phyloP scores from a whole-genome alignment of 2,113 vertebrate species.

The Syrrhaptes paradoxus region DNA sequence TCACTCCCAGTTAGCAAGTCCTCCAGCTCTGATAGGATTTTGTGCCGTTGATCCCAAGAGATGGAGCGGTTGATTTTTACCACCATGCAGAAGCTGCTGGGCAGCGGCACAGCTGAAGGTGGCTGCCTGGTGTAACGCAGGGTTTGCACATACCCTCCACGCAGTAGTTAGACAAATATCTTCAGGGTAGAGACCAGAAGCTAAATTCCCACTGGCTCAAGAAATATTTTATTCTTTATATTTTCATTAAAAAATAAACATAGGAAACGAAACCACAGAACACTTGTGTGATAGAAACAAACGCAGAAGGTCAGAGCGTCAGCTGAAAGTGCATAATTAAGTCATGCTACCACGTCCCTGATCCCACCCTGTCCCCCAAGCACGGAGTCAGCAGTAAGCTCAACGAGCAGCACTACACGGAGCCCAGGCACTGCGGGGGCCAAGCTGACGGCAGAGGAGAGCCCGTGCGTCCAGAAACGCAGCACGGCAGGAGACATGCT shows the following conservation, averaged over 20 bases:
- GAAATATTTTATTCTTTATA: constrained; percentile 72
- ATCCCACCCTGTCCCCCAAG: constrained; percentile 47
- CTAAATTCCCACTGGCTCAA: constrained; percentile 13
- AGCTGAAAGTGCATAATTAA: constrained; percentile 63
- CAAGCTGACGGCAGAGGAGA: not conserved
- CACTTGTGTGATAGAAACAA: constrained; percentile 60
- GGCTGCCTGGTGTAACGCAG: not conserved
- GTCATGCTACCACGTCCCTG: constrained; percentile 49
- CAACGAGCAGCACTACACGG: constrained; percentile 48
- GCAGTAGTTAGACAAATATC: accelerated
- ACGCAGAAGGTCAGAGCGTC: constrained; percentile 64
- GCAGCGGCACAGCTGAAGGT: not conserved
- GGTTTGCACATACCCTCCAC: not conserved
- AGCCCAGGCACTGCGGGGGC: constrained; percentile 23
- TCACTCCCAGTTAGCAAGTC: not conserved
- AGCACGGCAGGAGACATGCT: constrained; percentile 5
- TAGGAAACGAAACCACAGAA: constrained; percentile 77
- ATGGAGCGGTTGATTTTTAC: not conserved
- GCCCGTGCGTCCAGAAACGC: not conserved
- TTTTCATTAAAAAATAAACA: constrained; percentile 81
- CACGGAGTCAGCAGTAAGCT: constrained; percentile 55
- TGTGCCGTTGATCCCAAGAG: not conserved
- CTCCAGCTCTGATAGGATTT: not conserved
- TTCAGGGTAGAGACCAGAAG: not conserved
- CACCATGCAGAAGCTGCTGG: not conserved